A percentile compares a stretch with the other conserved stretches of the same genome.
These are phyloP conservation scores for Odontomyia ornata DNA, from an alignment of 2,888 invertebrate genomes.

Conservation along the genomic window DNA sequence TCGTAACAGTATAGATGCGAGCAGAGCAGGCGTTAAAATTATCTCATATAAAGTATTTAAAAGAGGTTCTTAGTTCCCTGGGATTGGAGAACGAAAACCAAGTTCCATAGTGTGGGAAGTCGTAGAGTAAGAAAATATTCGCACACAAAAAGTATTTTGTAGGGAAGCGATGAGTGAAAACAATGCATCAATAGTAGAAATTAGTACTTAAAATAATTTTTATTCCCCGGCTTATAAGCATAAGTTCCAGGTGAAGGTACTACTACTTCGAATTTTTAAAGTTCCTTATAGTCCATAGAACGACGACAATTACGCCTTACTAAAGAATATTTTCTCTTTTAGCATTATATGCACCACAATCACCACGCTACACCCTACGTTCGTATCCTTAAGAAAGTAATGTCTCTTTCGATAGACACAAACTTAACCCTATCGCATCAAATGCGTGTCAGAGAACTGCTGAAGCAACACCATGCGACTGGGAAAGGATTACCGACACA, in stretches of 20 bases:
- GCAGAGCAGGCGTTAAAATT: conserved; percentile 4
- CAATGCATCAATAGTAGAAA: neutral
- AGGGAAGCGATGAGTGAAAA: neutral
- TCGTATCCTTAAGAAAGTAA: neutral
- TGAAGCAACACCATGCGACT: neutral
- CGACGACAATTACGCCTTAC: no score
- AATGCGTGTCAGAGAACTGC: neutral
- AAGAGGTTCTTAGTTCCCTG: neutral
- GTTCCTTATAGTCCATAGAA: no score
- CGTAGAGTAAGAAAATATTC: neutral
- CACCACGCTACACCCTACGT: neutral
- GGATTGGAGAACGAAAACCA: neutral
- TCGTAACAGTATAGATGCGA: neutral
- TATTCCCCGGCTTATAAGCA: no score
- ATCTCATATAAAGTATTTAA: conserved; percentile 14
- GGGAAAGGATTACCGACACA: conserved; percentile 26
- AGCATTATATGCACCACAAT: no score
- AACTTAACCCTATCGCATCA: neutral
- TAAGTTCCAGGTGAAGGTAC: no score
- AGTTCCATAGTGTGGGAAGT: neutral
- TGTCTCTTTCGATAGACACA: neutral
- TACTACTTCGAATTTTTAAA: no score
- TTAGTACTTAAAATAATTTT: neutral
- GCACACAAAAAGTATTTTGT: neutral
- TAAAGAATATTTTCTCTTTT: neutral